phyloP scores from a whole-genome alignment of 2,797 vertebrate species.

The Acropternis orthonyx region DNA sequence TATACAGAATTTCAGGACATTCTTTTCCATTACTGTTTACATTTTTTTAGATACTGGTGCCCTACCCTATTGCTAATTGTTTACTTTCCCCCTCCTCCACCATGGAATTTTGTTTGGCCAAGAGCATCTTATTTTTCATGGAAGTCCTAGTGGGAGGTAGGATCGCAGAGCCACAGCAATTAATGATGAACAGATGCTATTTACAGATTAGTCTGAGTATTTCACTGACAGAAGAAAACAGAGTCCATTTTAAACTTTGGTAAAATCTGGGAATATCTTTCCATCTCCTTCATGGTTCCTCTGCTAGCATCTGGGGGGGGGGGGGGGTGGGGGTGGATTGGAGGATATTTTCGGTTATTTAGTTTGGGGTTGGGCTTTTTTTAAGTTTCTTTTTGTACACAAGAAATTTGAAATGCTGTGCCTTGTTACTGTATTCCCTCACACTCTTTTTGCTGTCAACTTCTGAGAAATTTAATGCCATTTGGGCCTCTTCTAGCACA shows the following conservation, averaged over 20 bases:
- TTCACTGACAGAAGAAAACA: background rate
- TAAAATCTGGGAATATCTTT: background rate
- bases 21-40: slow-evolving; percentile 13
- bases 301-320: background rate
- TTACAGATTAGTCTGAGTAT: slow-evolving; percentile 17
- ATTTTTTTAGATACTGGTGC: background rate
- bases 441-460: background rate
- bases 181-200: slow-evolving; percentile 62
- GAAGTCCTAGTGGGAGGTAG: slow-evolving; percentile 48
- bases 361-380: background rate
- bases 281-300: background rate
- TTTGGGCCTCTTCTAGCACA: background rate
- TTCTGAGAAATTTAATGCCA: background rate
- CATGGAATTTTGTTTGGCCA: slow-evolving; percentile 48
- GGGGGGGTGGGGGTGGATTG: no score
- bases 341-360: background rate
- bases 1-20: background rate
- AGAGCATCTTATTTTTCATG: slow-evolving; percentile 22
- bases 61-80: background rate
- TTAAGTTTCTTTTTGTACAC: background rate
- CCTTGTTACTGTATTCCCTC: background rate
- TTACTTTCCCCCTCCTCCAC: slow-evolving; percentile 26
- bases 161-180: slow-evolving; percentile 13
- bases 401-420: background rate
- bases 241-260: background rate